A percentile compares a stretch with the other conserved stretches of the same genome.
These are phyloP conservation scores for Paradisaea rubra DNA, from an alignment of 2,113 vertebrate genomes.

Conservation along the genomic window DNA sequence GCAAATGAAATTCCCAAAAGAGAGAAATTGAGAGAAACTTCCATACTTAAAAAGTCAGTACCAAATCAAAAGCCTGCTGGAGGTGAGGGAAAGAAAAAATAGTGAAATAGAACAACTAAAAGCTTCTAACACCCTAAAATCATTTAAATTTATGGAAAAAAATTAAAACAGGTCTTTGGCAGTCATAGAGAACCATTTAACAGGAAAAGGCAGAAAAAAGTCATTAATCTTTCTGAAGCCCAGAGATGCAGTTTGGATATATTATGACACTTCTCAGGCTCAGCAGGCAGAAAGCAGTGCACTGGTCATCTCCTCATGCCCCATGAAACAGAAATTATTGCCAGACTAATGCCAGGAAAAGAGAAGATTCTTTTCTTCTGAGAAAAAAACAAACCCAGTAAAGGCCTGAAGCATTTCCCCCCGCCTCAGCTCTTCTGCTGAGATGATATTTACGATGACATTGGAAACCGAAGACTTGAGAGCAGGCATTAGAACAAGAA, in stretches of 20 bases:
- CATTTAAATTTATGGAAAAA: background rate
- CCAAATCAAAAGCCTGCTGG: background rate
- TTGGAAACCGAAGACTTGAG: background rate
- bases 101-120: background rate
- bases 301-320: background rate
- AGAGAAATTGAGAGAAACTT: background rate
- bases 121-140: background rate
- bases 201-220: background rate
- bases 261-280: background rate
- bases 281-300: background rate
- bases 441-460: background rate
- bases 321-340: background rate
- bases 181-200: background rate
- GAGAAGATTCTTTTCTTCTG: background rate
- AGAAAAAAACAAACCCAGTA: background rate
- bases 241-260: background rate
- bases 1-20: background rate
- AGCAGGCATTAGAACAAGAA: background rate
- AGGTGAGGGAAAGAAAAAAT: background rate
- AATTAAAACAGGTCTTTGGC: background rate
- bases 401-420: accelerated
- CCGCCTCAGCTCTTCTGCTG: background rate
- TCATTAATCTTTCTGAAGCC: background rate
- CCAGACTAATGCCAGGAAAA: background rate
- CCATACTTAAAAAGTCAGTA: background rate